Base-by-base conservation (phyloP, 2,888 invertebrate genomes). In the Chymomyza amoena region DNA sequence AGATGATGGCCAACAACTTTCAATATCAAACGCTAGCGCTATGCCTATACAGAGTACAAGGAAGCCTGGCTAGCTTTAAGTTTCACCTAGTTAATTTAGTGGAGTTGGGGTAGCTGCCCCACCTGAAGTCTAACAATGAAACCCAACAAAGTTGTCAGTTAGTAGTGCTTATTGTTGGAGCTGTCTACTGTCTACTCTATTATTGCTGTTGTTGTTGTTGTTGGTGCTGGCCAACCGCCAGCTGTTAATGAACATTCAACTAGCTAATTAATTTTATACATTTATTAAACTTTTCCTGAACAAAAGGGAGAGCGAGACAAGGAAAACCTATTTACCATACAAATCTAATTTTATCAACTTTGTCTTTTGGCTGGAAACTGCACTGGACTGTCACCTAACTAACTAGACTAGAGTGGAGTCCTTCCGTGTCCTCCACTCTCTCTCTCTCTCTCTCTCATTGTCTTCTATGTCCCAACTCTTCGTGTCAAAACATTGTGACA, bases 201-300 rank as follows among this genome's bases (percentile, higher is more conserved):
- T 25, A 25, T 25, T 25, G 1, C 25, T 20, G 20, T 3, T 52
- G 52, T 70, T 69, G 64, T 66, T 65, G 66, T 69, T 70, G 70
- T 61, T 69, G 69, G 64, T 63, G 45, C n/a, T n/a, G 16, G 60
- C 32, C 62, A 39, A 56, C 64, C 64, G 84, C 77, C 82, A 79
- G 85, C 85, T 85, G 85, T 85, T 85, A 85, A 85, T 85, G 88
- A 87, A 83, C 89, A 85, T 89, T 87, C 89, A 85, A 88, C 84
- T 80, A 81, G 83, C 89, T 88, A 88, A 85, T 88, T 85, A 85
- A 85, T 88, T 85, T 89, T 87, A 79, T 88, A 88, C 89, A 88
- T 85, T 85, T 85, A 85, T 85, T 85, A 85, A 84, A 84, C 85
- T 88, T 82, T 80, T 69, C 73, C 63, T 69, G 6, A 6, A 45